phyloP scores from a whole-genome alignment of 1,140 invertebrate species.

The Argopecten irradians region DNA sequence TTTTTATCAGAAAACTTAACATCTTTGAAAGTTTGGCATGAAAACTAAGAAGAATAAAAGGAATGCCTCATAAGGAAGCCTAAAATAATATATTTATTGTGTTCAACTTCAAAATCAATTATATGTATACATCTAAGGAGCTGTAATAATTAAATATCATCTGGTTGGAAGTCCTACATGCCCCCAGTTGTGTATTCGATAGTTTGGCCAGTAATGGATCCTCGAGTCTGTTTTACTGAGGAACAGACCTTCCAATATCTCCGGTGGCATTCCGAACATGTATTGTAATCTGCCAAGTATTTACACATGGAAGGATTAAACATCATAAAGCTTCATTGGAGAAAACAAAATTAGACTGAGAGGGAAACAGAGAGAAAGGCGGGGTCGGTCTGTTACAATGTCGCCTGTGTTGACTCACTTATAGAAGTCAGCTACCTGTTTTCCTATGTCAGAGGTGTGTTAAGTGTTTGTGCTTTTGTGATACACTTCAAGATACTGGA shows the following conservation, averaged over 20 bases:
- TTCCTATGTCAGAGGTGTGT: conserved; percentile 2
- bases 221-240: neutral
- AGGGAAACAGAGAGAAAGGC: neutral
- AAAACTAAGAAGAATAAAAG: neutral
- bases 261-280: neutral
- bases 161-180: neutral
- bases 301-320: neutral
- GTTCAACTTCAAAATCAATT: neutral
- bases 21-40: neutral
- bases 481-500: neutral
- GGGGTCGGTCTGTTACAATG: neutral
- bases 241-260: neutral
- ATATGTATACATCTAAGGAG: neutral
- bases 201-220: neutral
- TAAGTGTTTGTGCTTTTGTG: neutral
- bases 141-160: neutral
- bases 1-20: neutral
- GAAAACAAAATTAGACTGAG: neutral
- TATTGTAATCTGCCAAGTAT: neutral
- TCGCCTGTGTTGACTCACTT: neutral
- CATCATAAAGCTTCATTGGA: neutral
- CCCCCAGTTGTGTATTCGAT: neutral
- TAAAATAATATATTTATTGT: neutral
- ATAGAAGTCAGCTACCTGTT: conserved; percentile 9
- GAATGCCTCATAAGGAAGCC: neutral